phyloP scores from a whole-genome alignment of 2,113 vertebrate species.

The Rostratula benghalensis region DNA sequence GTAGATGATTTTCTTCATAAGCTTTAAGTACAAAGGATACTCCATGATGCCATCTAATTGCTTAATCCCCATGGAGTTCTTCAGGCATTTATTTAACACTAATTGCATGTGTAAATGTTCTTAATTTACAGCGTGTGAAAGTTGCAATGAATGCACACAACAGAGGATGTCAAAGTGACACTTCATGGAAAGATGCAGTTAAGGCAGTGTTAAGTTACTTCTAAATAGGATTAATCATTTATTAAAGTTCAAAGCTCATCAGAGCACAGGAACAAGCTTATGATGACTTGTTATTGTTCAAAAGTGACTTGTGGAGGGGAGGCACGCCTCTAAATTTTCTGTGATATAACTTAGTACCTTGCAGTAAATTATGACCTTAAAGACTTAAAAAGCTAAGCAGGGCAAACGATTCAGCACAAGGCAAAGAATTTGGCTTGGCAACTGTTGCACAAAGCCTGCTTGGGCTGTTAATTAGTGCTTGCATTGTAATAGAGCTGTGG shows the following conservation, averaged over 20 bases:
- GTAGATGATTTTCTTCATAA: constrained; percentile 45
- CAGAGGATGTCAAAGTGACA: constrained; percentile 45
- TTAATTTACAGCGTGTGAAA: constrained; percentile 63
- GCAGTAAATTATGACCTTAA: not conserved
- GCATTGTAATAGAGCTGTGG: not conserved
- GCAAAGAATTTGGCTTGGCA: constrained; percentile 20
- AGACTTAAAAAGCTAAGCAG: not conserved
- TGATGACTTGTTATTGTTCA: not conserved
- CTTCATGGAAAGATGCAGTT: constrained; percentile 21
- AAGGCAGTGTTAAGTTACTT: constrained; percentile 26
- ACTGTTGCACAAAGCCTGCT: not conserved
- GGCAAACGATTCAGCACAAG: not conserved
- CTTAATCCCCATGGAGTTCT: constrained; percentile 43
- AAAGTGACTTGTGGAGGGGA: not conserved
- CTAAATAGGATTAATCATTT: constrained; percentile 51
- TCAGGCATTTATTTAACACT: constrained; percentile 60
- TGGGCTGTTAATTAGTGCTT: constrained; percentile 34
- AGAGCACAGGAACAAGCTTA: not conserved
- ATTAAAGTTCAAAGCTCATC: constrained; percentile 30
- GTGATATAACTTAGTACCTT: not conserved
- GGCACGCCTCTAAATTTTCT: not conserved
- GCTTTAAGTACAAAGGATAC: constrained; percentile 46
- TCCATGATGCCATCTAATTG: constrained; percentile 60
- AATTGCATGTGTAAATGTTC: constrained; percentile 65
- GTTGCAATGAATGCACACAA: constrained; percentile 45